Conservation (phyloP, 2,113 vertebrate genomes). For the Glaucidium brasilianum region DNA sequence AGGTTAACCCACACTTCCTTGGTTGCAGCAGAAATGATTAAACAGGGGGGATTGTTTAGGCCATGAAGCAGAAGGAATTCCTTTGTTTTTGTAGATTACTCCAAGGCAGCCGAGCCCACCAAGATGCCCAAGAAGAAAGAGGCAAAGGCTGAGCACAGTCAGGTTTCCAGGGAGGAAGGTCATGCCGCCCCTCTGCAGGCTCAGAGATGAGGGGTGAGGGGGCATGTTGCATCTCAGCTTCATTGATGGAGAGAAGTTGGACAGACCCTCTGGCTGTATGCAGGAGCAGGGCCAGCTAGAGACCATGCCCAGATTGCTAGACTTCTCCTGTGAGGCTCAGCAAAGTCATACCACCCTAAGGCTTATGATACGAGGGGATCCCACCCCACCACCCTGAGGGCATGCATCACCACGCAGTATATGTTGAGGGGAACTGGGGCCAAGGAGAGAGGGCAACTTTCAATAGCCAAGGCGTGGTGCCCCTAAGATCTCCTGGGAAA, state of each 20-base stretch:
- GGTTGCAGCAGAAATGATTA: conserved; percentile 45
- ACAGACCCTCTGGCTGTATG: neutral
- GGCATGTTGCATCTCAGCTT: neutral
- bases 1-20: conserved; percentile 62
- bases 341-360: neutral
- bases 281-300: neutral
- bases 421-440: neutral
- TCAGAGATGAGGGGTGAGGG: neutral
- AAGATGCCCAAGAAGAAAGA: conserved; percentile 1
- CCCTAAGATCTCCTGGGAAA: neutral
- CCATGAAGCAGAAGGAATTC: conserved; percentile 22
- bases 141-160: neutral
- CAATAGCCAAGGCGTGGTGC: neutral
- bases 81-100: conserved; percentile 65
- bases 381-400: neutral
- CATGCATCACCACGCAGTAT: neutral
- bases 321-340: neutral
- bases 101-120: neutral
- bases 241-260: fast-evolving
- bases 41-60: conserved; percentile 62
- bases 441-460: neutral
- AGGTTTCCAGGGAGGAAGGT: neutral
- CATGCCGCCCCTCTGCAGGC: neutral
- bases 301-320: neutral
- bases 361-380: neutral